Percentiles rank a stretch among this genome's conserved stretches.
Evolutionary conservation across 1,140 invertebrate species (phyloP).

Genomic region (Stegodyphus mimosarum): DNA sequence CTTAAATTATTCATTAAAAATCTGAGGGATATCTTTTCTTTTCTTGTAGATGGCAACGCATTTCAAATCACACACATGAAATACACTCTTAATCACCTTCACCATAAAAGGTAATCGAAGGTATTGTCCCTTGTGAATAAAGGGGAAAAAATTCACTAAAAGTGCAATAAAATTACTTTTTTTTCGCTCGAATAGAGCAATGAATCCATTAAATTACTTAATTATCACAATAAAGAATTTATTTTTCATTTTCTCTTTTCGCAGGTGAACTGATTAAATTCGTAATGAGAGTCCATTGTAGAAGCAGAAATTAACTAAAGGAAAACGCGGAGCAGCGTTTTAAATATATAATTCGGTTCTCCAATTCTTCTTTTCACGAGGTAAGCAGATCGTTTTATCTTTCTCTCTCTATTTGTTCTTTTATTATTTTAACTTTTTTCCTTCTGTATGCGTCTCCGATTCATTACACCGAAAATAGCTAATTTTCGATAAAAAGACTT

Average conservation of each 20-base stretch:
- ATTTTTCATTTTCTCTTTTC: slow-evolving; percentile 13
- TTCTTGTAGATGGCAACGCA: slow-evolving; percentile 1
- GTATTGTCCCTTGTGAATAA: slow-evolving; percentile 25
- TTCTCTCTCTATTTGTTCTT: neutral
- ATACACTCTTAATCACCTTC: slow-evolving; percentile 35
- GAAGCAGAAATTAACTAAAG: slow-evolving; percentile 41
- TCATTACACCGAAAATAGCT: slow-evolving; percentile 33
- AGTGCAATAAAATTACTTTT: slow-evolving; percentile 45
- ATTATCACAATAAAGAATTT: slow-evolving; percentile 57
- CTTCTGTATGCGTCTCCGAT: slow-evolving; percentile 1
- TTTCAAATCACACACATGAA: slow-evolving; percentile 55
- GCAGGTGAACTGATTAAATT: slow-evolving; percentile 58
- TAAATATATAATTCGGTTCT: slow-evolving; percentile 12
- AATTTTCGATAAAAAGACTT: slow-evolving; percentile 22
- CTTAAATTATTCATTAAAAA: slow-evolving; percentile 44
- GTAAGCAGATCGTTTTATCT: slow-evolving; percentile 34
- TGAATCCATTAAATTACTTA: slow-evolving; percentile 60
- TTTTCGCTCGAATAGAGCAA: slow-evolving; percentile 30
- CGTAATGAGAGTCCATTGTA: slow-evolving; percentile 37
- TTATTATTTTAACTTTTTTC: neutral
- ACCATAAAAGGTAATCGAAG: slow-evolving; percentile 49
- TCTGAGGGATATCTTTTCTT: neutral
- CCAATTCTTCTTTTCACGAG: slow-evolving; percentile 10
- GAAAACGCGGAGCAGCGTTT: slow-evolving; percentile 4
- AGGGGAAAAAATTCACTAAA: slow-evolving; percentile 14